Base-by-base conservation (phyloP, 2,797 vertebrate genomes). In the Semaprochilodus insignis region DNA sequence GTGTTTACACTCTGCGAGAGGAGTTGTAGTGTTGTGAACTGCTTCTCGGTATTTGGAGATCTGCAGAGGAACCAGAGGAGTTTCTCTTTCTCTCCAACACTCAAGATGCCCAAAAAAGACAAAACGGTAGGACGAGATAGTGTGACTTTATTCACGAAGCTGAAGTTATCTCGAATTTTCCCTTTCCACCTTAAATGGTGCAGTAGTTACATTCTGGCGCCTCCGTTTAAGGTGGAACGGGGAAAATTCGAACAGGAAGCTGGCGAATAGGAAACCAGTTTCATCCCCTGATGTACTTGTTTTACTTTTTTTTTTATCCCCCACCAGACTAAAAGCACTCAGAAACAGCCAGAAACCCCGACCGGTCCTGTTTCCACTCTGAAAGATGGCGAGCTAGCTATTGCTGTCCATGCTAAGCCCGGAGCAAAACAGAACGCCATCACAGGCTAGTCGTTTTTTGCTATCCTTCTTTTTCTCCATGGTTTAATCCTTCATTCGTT, bases 341-440 rank as follows among this genome's bases (percentile, higher is more conserved):
- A 73, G 74, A 89, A 85, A 63, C 36, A 87, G 21, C 16, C 55
- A 16, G 83, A 77, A 67, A 80, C 74, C 19, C 76, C 87, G 6
- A 17, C 55, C 7, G 89, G 94, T 16, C 96, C 96, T 0, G 96
- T 97, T 85, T 48, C 83, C 6, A 87, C 71, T 4, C 94, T 95
- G 82, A 93, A 93, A 72, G 94, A 78, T 0, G 97, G 97, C 0
- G 84, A 88, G 0, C 89, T 98, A 23, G 91, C 90, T 65, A 92
- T 98, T 7, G 81, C 88, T 15, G 88, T 98, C 70, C 97, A 93
- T 36, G 97, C 95, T 19, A 99, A 97, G 86, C 97, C 97, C 0
- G 94, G 97, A 13, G 90, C 96, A 83, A 97, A 95, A 85, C 94
- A 92, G 83, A 99, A 96, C 83, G 91, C 94, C 23, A 82, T 98